phyloP scores from a whole-genome alignment of 2,113 vertebrate genomes.

The Clarias magur region DNA sequence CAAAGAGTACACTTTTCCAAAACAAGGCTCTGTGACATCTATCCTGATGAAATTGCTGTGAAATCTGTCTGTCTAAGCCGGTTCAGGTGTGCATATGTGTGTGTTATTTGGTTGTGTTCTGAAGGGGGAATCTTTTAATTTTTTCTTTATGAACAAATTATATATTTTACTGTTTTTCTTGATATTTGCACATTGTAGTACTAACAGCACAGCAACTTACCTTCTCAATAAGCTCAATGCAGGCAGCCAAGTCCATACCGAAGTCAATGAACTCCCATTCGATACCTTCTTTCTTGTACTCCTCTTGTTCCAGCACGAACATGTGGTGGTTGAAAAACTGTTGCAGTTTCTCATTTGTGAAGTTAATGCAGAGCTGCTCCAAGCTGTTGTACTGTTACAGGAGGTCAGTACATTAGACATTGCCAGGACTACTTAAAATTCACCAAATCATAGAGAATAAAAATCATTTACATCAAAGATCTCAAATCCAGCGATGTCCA shows the following conservation, averaged over 20 bases:
- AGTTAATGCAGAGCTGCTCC: conserved; percentile 78
- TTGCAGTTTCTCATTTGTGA: conserved; percentile 87
- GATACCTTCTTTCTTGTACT: conserved; percentile 87
- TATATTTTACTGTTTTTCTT: background rate
- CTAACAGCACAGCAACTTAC: conserved; percentile 50
- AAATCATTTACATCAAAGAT: conserved; percentile 45
- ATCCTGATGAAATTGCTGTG: no score
- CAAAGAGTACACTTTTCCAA: no score
- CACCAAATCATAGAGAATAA: background rate
- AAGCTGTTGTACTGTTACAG: conserved; percentile 74
- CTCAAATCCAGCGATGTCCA: conserved; percentile 44
- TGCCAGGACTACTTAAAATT: background rate
- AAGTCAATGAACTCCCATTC: conserved; percentile 86
- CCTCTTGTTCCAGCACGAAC: conserved; percentile 66
- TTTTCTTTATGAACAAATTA: no score
- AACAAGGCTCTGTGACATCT: no score
- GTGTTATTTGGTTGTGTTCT: no score
- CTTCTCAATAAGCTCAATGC: conserved; percentile 86
- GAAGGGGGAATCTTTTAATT: no score
- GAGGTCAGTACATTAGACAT: background rate
- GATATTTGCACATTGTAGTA: background rate
- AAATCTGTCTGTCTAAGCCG: no score
- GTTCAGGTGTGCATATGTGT: no score
- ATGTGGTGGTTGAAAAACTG: conserved; percentile 84
- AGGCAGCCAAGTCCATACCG: conserved; percentile 85